These are phyloP conservation scores for Gasteruption jaculator DNA, from an alignment of 2,888 invertebrate species.

Conservation along the genomic window DNA sequence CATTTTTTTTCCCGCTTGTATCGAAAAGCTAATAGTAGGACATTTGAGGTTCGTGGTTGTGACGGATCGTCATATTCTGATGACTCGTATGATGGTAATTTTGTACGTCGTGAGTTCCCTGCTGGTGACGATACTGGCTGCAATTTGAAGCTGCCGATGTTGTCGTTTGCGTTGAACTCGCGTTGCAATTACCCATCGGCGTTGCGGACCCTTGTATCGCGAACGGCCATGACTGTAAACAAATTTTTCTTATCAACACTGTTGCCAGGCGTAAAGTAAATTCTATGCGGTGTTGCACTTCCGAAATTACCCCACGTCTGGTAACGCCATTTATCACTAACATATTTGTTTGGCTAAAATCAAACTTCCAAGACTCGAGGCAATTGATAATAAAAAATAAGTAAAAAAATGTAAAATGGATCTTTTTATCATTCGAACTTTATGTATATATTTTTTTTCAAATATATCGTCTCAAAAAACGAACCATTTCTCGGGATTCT, in stretches of 20 bases:
- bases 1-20: not conserved
- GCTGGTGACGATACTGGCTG: slow-evolving; percentile 34
- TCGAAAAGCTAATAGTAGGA: slow-evolving; percentile 29
- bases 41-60: slow-evolving; percentile 35
- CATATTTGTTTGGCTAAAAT: no score
- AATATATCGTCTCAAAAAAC: no score
- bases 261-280: no score
- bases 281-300: no score
- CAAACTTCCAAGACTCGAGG: no score
- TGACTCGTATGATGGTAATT: slow-evolving; percentile 33
- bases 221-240: slow-evolving; percentile 76
- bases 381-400: no score
- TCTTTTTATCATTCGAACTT: not conserved
- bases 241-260: not conserved
- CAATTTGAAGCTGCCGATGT: slow-evolving; percentile 32
- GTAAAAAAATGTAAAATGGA: not conserved
- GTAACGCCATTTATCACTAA: no score
- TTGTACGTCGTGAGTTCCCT: slow-evolving; percentile 32
- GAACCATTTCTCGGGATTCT: slow-evolving; percentile 11
- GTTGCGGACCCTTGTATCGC: slow-evolving; percentile 59
- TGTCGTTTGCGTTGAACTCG: slow-evolving; percentile 29
- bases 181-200: slow-evolving; percentile 36
- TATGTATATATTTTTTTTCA: no score
- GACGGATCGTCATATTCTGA: slow-evolving; percentile 31
- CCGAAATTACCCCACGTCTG: no score